Evolutionary conservation across 2,888 invertebrate genomes (phyloP), one percentile per base, ranked within the genome.

Genomic region (Pelosia muscerda): DNA sequence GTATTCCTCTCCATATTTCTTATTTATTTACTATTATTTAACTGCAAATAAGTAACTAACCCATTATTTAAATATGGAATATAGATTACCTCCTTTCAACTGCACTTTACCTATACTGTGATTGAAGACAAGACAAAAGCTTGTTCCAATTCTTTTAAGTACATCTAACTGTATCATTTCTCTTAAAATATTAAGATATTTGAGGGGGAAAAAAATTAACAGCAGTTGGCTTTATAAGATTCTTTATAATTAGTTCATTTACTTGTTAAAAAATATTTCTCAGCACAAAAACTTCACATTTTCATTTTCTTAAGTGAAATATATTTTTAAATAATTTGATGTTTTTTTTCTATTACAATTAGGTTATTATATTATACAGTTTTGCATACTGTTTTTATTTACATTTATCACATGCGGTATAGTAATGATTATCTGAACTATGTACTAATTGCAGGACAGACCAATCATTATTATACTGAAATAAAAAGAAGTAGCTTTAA

Each of bases 331-430:
- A 28, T 57, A 57, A 28, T 28, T 25, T 58, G 15, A 22, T 34
- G 31, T 31, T 58, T 2, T 15, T 31, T 58, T 2, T 15, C 13
- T 9, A 57, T 22, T 34, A 31, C 34, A 38, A n/a, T 57, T 10
- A 15, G 11, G 28, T 28, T 57, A 26, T 61, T 62, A 61, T 62
- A 53, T 61, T 65, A 65, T 57, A 57, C 57, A 57, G 28, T 63
- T 54, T 61, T 42, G 49, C 34, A 59, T 59, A 59, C n/a, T 57
- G 26, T 31, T 62, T 10, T 26, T 62, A 61, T 28, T 31, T 62
- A 53, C 53, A 49, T 49, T 49, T 49, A 55, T 55, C 25, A 55
- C 25, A 42, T 42, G 19, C 19, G 19, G 19, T 42, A 38, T 15
- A 42, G 42, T 42, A 42, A 19, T 42, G 42, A 19, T 38, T 38